Percentiles rank a stretch among this genome's conserved stretches.
Evolutionary conservation across 2,113 vertebrate species (phyloP).

Genomic region (Pygoscelis antarcticus): DNA sequence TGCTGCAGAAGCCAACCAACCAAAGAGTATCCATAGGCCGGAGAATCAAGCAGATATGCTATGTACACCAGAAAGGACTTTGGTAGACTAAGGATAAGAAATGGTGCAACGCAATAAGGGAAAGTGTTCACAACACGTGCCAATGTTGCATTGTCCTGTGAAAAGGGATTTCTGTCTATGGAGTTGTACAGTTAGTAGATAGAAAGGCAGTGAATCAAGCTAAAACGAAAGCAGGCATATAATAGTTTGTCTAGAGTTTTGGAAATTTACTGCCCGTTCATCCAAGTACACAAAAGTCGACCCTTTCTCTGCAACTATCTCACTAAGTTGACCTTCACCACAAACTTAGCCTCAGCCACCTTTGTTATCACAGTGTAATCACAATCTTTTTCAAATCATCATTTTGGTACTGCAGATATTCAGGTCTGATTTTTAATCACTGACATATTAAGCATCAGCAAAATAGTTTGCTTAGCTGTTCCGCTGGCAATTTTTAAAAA

Average conservation of each 20-base stretch:
- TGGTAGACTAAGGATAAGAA: neutral
- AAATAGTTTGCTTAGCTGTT: constrained; percentile 72
- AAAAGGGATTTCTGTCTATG: neutral
- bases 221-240: neutral
- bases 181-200: neutral
- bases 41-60: neutral
- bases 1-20: neutral
- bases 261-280: neutral
- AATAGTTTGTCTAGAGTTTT: neutral
- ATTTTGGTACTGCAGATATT: constrained; percentile 52
- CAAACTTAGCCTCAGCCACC: constrained; percentile 4
- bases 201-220: neutral
- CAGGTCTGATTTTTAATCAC: constrained; percentile 69
- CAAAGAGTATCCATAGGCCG: neutral
- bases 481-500: constrained; percentile 52
- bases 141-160: neutral
- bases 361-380: constrained; percentile 46
- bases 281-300: neutral
- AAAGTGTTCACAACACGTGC: neutral
- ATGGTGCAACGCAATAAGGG: rapidly evolving
- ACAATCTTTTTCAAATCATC: constrained; percentile 60
- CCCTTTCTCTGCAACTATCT: neutral
- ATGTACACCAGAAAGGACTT: neutral
- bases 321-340: constrained; percentile 53
- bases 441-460: constrained; percentile 68